These are phyloP conservation scores for Enoplosus armatus DNA, from an alignment of 2,797 vertebrate genomes.

Conservation along the genomic window DNA sequence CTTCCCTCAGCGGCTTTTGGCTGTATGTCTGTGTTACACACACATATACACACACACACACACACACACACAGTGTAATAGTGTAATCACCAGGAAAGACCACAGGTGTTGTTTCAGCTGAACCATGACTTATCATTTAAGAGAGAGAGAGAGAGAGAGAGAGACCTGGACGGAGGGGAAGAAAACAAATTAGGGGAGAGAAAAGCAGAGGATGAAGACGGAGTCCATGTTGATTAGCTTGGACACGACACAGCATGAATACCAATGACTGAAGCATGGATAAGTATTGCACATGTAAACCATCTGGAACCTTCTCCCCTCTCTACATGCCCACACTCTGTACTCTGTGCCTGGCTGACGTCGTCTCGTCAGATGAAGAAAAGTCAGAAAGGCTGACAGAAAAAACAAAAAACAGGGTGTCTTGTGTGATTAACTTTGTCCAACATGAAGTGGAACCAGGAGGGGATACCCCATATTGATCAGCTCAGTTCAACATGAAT, in stretches of 20 bases:
- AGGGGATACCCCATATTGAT: slow-evolving; percentile 43
- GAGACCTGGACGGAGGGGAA: slow-evolving; percentile 32
- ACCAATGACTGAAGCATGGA: slow-evolving; percentile 52
- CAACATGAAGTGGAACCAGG: slow-evolving; percentile 23
- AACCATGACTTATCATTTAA: slow-evolving; percentile 23
- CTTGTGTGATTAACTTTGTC: slow-evolving; percentile 9
- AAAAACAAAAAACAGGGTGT: neutral
- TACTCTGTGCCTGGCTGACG: neutral
- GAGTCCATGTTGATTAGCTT: slow-evolving; percentile 64
- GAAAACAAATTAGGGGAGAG: slow-evolving; percentile 56
- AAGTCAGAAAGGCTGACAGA: neutral
- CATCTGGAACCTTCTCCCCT: slow-evolving; percentile 37
- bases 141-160: slow-evolving; percentile 4
- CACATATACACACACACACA: slow-evolving; percentile 26
- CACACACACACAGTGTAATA: too few relatives aligned
- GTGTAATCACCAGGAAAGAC: neutral
- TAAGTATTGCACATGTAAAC: slow-evolving; percentile 43
- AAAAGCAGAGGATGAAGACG: slow-evolving; percentile 56
- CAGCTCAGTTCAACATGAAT: slow-evolving; percentile 39
- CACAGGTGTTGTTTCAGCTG: slow-evolving; percentile 28
- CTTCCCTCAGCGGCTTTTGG: slow-evolving; percentile 6
- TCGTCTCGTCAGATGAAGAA: too few relatives aligned
- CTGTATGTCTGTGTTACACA: neutral
- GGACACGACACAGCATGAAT: slow-evolving; percentile 51
- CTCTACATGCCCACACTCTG: slow-evolving; percentile 1